Percentiles rank a stretch among this genome's conserved stretches.
Conservation (phyloP, 2,888 invertebrate species). For the Xylocampa areola region DNA sequence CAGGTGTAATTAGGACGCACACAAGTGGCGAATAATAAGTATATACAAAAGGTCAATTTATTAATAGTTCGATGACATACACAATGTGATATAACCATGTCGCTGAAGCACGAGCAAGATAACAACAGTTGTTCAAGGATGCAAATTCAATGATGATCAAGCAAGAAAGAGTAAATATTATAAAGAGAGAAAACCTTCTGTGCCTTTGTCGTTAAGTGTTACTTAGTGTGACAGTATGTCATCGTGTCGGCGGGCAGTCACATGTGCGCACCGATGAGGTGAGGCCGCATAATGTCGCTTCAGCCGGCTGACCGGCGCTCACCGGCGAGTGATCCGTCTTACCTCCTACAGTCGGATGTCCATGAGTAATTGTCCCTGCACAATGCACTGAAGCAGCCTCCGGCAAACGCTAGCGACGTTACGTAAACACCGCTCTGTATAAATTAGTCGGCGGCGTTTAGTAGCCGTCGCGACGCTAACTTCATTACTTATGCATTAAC, state of each 20-base stretch:
- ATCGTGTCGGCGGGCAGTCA: slow-evolving; percentile 5
- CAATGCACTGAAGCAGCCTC: neutral
- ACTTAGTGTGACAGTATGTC: neutral
- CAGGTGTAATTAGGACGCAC: slow-evolving; percentile 23
- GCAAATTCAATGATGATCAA: too few relatives aligned
- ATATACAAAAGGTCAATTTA: neutral
- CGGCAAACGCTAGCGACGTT: neutral
- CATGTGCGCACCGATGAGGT: slow-evolving; percentile 18
- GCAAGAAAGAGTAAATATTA: too few relatives aligned
- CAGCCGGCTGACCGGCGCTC: neutral
- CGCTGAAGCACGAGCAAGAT: too few relatives aligned
- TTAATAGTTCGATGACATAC: neutral
- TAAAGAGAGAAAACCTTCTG: slow-evolving; percentile 1
- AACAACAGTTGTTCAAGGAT: too few relatives aligned
- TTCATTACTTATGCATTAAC: slow-evolving; percentile 46
- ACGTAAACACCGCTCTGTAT: neutral
- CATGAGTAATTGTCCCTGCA: slow-evolving; percentile 14
- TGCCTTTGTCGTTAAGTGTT: neutral
- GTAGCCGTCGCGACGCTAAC: slow-evolving; percentile 8
- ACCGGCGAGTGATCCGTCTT: slow-evolving; percentile 8
- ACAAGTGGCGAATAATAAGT: neutral
- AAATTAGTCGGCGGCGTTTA: slow-evolving; percentile 1
- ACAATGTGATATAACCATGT: too few relatives aligned
- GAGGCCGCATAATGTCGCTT: neutral
- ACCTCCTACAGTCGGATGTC: slow-evolving; percentile 2